Conservation (phyloP, 2,113 vertebrate genomes). For the Castor canadensis region DNA sequence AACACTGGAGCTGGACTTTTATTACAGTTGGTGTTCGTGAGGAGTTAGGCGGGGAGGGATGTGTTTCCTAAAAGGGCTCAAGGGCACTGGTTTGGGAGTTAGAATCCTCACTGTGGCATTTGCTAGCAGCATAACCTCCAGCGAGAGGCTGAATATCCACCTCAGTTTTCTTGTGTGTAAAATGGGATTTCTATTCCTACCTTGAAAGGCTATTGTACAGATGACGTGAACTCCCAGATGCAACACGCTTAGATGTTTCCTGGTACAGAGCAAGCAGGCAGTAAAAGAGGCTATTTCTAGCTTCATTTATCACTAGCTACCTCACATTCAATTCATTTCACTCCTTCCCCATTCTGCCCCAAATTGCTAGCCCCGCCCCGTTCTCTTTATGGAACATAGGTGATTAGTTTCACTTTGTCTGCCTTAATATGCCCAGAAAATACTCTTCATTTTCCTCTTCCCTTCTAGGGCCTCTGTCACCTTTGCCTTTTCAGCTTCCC, state of each 20-base stretch:
- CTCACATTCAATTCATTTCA: not conserved
- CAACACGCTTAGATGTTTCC: not conserved
- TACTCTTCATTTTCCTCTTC: not conserved
- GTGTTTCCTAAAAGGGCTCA: not conserved
- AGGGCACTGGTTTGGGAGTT: not conserved
- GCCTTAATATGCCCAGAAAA: not conserved
- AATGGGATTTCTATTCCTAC: not conserved
- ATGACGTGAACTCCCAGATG: not conserved
- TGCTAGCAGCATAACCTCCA: not conserved
- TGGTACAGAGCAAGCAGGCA: no score
- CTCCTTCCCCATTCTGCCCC: not conserved
- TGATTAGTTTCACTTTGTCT: not conserved
- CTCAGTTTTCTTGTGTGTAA: not conserved
- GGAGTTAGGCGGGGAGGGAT: not conserved
- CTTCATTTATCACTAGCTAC: not conserved
- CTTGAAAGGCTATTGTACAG: not conserved
- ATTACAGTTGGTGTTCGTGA: not conserved
- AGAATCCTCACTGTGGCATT: not conserved
- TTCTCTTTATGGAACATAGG: not conserved
- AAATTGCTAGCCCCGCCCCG: not conserved
- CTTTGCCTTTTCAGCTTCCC: not conserved
- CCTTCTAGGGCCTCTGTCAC: not conserved
- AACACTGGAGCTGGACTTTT: not conserved
- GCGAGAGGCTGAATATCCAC: not conserved
- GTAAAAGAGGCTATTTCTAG: not conserved